Evolutionary conservation across 2,797 vertebrate genomes (phyloP), one percentile per base, ranked within the genome.

Genomic region (Sebastes steindachneri): DNA sequence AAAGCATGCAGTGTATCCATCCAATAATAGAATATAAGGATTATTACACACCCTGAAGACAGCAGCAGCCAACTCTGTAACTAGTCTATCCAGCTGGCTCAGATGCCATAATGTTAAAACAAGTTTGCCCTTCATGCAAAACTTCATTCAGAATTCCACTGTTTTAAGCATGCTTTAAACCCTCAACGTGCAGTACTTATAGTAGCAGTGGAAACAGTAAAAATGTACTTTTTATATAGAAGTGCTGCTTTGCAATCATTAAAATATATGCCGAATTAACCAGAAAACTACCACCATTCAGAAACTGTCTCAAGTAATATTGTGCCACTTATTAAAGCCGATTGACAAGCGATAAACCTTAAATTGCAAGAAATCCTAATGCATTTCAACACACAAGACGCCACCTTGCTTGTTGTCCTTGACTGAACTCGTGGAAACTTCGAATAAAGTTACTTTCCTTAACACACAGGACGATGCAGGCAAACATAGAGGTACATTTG

Each of bases 381-480:
- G 28, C 31, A 29, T 0, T 15, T 31, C 1, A 41, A 15, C 23
- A 33, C 15, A 23, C 11, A 53, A 35, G 35, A 31, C 66, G 75
- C 35, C 66, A 82, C 75, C 75, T 60, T 67, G 75, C 71, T 74
- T 19, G 5, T 9, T 59, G 89, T 70, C 93, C 93, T 94, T 91
- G 88, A 53, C 45, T 79, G 23, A 86, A 92, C 87, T 88, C 75
- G 69, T 21, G 68, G 37, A 65, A 91, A 92, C 77, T 88, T 90
- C 12, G 17, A 33, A 26, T 12, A 59, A 90, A 90, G 72, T 79
- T 60, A 9, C 19, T 79, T 48, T 55, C 4, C 33, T 19, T 1
- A 4, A 41, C 29, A 19, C 3, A 45, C 55, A 19, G 9, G 0
- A 5, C 54, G 21, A 68, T 21, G 0, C 1, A 15, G 25, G 0